Evolutionary conservation across 2,888 invertebrate genomes (phyloP).

Genomic region (Thelaira solivaga): DNA sequence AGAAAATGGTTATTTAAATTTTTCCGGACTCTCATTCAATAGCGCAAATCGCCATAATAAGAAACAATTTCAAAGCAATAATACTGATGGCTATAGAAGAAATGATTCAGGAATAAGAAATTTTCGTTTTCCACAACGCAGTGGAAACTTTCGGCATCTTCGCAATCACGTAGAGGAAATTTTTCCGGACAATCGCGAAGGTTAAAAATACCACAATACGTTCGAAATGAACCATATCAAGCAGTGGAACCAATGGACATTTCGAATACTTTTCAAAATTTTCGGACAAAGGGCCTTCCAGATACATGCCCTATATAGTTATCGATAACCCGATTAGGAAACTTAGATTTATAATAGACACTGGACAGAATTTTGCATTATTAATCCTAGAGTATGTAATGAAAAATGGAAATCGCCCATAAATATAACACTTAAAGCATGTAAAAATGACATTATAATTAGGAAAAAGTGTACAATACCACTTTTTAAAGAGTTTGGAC

Average conservation of each 20-base stretch:
- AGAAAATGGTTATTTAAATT: neutral
- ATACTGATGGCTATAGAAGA: no score
- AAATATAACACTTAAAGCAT: conserved; percentile 12
- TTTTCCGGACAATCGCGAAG: neutral
- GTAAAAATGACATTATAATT: neutral
- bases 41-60: neutral
- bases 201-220: neutral
- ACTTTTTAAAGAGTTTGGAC: conserved; percentile 20
- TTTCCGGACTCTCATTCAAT: neutral
- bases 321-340: neutral
- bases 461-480: conserved; percentile 5
- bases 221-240: neutral
- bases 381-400: neutral
- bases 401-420: neutral
- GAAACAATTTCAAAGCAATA: neutral
- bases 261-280: neutral
- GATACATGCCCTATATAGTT: conserved; percentile 1
- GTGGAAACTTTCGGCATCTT: neutral
- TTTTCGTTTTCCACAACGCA: neutral
- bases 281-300: neutral
- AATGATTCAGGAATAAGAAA: neutral
- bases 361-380: neutral
- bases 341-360: conserved; percentile 6
- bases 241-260: neutral
- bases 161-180: neutral